phyloP scores from a whole-genome alignment of 1,140 invertebrate genomes.

The Panagrolaimus sp. region DNA sequence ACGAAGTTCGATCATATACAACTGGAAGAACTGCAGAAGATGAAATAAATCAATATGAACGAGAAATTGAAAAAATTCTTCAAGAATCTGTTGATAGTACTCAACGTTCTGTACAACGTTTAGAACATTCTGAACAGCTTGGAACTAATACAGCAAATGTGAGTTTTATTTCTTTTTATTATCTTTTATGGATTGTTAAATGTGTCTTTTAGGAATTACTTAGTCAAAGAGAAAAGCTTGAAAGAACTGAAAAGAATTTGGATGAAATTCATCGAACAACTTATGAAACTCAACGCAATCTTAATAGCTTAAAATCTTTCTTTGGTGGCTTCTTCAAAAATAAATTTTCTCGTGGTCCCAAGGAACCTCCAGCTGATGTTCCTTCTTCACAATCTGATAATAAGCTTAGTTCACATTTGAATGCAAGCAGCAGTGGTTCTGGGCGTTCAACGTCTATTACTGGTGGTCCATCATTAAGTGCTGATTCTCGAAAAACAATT shows the following conservation, averaged over 20 bases:
- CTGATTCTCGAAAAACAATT: conserved; percentile 46
- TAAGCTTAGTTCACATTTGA: conserved; percentile 28
- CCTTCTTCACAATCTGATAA: neutral
- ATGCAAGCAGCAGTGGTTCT: conserved; percentile 20
- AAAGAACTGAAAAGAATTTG: conserved; percentile 78
- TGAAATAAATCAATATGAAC: conserved; percentile 48
- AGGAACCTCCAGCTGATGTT: conserved; percentile 33
- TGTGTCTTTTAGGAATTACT: conserved; percentile 70
- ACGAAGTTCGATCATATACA: neutral
- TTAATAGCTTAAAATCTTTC: conserved; percentile 77
- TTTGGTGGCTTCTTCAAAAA: conserved; percentile 60
- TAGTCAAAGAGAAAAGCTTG: conserved; percentile 80
- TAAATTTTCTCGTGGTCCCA: conserved; percentile 38
- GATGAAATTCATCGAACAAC: conserved; percentile 84
- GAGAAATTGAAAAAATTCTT: conserved; percentile 51
- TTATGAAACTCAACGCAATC: conserved; percentile 81
- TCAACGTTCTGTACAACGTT: conserved; percentile 46
- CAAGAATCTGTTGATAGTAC: conserved; percentile 56
- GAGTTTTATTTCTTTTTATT: neutral
- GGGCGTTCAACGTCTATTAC: neutral
- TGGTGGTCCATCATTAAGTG: conserved; percentile 35
- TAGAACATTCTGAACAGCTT: conserved; percentile 53
- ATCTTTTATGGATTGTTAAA: conserved; percentile 20
- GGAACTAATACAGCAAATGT: conserved; percentile 49
- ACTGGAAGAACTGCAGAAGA: conserved; percentile 37